Conservation (phyloP, 2,113 vertebrate species). For the Onychostruthus taczanowskii region DNA sequence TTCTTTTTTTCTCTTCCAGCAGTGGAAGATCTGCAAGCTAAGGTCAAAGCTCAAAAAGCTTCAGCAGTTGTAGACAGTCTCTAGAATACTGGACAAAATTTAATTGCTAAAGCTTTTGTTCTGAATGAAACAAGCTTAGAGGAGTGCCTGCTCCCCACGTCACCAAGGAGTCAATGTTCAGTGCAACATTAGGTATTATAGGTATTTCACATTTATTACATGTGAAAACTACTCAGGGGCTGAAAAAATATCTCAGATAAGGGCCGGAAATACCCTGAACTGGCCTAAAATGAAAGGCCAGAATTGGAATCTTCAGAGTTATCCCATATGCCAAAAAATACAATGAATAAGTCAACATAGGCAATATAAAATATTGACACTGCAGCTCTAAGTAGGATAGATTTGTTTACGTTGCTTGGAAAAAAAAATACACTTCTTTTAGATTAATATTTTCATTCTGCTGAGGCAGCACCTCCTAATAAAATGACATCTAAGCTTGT, state of each 20-base stretch:
- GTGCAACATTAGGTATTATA: not conserved
- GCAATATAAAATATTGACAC: conserved; percentile 38
- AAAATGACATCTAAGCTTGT: not conserved
- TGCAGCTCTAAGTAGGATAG: conserved; percentile 24
- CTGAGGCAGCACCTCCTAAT: conserved; percentile 29
- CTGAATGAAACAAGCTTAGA: not conserved
- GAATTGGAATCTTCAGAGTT: not conserved
- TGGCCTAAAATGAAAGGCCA: not conserved
- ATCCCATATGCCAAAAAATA: not conserved
- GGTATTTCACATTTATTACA: not conserved
- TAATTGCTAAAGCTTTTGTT: not conserved
- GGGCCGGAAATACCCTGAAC: not conserved
- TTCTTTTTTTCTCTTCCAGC: not conserved
- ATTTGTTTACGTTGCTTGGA: not conserved
- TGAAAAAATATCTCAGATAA: not conserved
- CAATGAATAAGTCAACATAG: conserved; percentile 10
- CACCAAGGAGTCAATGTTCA: not conserved
- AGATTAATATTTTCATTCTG: conserved; percentile 44
- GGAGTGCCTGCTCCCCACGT: not conserved
- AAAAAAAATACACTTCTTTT: conserved; percentile 16
- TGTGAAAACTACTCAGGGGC: not conserved
- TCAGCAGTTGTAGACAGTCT: not conserved
- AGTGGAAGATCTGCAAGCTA: not conserved
- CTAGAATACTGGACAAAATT: not conserved
- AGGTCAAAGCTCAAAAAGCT: not conserved